Evolutionary conservation across 1,140 invertebrate species (phyloP).

Genomic region (Drosophila nebulosa): DNA sequence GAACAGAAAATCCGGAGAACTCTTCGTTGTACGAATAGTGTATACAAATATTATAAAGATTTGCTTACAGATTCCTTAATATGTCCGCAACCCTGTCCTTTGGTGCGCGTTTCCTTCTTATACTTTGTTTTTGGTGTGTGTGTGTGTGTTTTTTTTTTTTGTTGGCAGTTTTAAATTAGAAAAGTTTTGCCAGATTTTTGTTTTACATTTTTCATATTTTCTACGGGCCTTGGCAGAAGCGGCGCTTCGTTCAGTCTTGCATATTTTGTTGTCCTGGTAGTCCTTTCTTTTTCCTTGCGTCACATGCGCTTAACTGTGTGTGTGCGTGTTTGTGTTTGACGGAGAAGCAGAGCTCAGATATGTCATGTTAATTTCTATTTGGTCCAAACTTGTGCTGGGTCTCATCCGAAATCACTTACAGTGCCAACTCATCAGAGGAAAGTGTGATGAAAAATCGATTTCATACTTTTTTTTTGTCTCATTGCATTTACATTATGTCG

Average conservation of each 20-base stretch:
- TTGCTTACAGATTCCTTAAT: constrained; percentile 47
- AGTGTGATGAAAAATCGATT: constrained; percentile 4
- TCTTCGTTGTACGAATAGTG: constrained; percentile 1
- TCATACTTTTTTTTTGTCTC: neutral
- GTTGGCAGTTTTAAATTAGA: constrained; percentile 79
- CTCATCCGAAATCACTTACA: constrained; percentile 1
- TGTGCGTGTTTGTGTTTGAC: neutral
- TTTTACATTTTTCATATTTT: constrained; percentile 80
- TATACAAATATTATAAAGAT: constrained; percentile 71
- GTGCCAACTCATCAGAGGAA: neutral
- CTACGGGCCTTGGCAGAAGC: constrained; percentile 49
- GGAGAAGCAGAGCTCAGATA: neutral
- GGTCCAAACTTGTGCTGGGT: neutral
- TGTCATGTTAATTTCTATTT: constrained; percentile 1
- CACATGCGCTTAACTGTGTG: neutral
- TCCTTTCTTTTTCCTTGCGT: neutral
- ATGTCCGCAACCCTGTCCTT: constrained; percentile 37
- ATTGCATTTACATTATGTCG: neutral
- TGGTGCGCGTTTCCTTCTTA: constrained; percentile 47
- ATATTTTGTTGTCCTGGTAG: constrained; percentile 40
- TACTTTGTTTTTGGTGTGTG: constrained; percentile 56
- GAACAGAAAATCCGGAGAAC: neutral
- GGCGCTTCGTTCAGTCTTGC: constrained; percentile 4
- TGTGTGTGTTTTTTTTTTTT: constrained; percentile 35
- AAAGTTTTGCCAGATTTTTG: constrained; percentile 78